Evolutionary conservation across 2,113 vertebrate species (phyloP), one percentile per base, ranked within the genome.

Genomic region (Natator depressus): DNA sequence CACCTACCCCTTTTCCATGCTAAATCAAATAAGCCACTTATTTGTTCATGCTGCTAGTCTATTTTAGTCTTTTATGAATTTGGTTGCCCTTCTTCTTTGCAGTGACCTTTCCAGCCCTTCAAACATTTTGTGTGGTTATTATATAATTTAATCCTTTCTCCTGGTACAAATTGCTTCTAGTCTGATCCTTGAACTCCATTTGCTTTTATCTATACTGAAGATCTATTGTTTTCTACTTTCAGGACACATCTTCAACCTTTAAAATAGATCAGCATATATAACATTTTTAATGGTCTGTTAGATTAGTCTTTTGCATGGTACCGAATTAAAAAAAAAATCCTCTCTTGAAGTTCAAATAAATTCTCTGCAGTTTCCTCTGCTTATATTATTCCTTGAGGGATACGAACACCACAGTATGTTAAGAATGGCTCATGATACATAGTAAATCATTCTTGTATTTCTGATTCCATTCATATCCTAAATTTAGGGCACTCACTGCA

Each of bases 161-260:
- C 76, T 91, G 82, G 80, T 87, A 95, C 54, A 89, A 93, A 93
- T 82, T 87, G 5, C n/a, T 95, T 96, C 88, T 91, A 19, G 89
- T 93, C 90, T 72, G 82, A 84, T 75, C 54, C 27, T 93, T 82
- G n/a, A 95, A 88, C 20, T 86, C 91, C 80, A 90, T 96, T 94
- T 94, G 53, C 80, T 94, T 94, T 97, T 91, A 94, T 94, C 93
- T 91, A 47, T 22, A 94, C 84, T 80, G 80, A 81, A 95, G 50
- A 88, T 27, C 27, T 85, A 75, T 91, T 46, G 11, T 92, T 93
- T 80, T 82, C 62, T 75, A 50, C 13, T 93, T 93, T 95, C 75
- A 94, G 88, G 88, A 55, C 13, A 90, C 27, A 59, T 95, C 46
- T 89, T 89, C 19, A 90, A 93, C 94, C 82, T 94, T 97, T 94